Base-by-base conservation (phyloP, 2,113 vertebrate genomes). In the Malurus melanocephalus region DNA sequence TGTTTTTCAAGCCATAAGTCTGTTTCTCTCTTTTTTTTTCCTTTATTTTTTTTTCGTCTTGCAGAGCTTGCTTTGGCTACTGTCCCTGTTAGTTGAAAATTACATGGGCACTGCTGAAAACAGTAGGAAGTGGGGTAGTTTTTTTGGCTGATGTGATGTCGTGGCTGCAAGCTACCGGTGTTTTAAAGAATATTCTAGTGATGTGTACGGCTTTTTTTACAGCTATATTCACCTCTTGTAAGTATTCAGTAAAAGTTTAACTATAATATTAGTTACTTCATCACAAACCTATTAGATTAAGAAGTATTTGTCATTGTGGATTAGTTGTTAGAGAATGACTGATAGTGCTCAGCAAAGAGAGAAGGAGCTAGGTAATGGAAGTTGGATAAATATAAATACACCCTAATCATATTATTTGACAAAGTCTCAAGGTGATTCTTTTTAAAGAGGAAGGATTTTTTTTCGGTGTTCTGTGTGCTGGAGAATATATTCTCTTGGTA, bases 321-420 rank as follows among this genome's bases (percentile, higher is more conserved):
- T 95, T 89, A 92, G 66, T 56, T 90, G 85, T 81, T 96, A 93
- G 81, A 90, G 85, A 95, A 92, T 80, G 65, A 94, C 77, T 87
- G 82, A 82, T 81, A 93, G 94, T 76, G 94, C 67, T 94, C 75
- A 73, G 85, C 64, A 83, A 90, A 90, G 68, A 75, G 88, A 52
- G 88, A 77, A 48, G 79, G 87, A 88, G 43, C 53, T 45, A 80
- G 40, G 55, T 94, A 77, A 69, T 55, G 88, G 79, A 53, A 85
- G 62, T 71, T 94, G 33, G 66, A 78, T 68, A 78, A 79, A 93
- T 49, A 88, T 35, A 92, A 95, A 77, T 38, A 74, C 48, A 81
- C 13, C 42, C 74, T 32, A 90, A 56, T 82, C 30, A 27, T 76
- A 45, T 62, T 86, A 71, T 52, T 93, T 68, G 60, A 77, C 71